Conservation (phyloP, 2,113 vertebrate genomes). For the Macaca nemestrina region DNA sequence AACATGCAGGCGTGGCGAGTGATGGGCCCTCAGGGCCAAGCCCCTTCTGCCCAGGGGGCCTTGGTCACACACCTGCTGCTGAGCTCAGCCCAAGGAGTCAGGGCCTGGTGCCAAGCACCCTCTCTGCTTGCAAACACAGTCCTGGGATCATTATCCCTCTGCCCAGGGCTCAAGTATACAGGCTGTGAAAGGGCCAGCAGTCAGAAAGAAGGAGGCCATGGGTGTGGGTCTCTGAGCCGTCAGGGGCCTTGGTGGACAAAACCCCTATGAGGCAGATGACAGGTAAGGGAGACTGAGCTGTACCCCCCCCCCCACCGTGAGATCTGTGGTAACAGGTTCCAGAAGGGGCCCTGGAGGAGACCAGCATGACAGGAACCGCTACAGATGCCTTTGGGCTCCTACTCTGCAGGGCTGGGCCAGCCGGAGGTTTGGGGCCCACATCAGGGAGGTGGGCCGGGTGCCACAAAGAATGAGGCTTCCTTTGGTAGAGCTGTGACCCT, state of each 20-base stretch:
- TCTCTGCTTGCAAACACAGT: not conserved
- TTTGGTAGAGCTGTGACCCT: no score
- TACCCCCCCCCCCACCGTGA: no score
- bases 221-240: not conserved
- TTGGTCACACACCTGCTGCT: not conserved
- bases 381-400: not conserved
- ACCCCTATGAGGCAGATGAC: not conserved
- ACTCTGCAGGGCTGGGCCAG: not conserved
- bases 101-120: not conserved
- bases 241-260: not conserved
- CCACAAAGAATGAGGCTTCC: fast-evolving
- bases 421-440: not conserved
- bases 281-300: no score
- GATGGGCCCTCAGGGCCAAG: not conserved
- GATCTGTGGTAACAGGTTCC: not conserved
- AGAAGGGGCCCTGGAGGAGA: not conserved
- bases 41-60: not conserved
- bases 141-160: not conserved
- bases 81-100: not conserved
- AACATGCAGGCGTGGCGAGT: no score
- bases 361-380: not conserved
- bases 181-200: not conserved
- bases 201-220: not conserved
- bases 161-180: not conserved
- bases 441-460: no score